A percentile compares a stretch with the other conserved stretches of the same genome.
Evolutionary conservation across 1,140 invertebrate species (phyloP).

Genomic region (Drosophila miranda): DNA sequence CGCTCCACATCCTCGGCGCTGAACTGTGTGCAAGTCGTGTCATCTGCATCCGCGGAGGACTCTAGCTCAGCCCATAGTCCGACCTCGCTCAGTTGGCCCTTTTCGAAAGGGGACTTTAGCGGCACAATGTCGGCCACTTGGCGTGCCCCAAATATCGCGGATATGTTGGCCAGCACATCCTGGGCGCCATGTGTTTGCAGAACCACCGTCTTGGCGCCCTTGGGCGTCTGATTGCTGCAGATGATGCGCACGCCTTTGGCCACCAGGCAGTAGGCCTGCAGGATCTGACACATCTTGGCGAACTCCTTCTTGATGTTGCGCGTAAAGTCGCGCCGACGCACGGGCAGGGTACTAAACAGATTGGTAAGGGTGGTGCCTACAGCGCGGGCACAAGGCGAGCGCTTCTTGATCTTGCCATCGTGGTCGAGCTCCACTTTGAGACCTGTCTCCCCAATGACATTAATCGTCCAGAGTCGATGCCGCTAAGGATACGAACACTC

Average conservation of each 20-base stretch:
- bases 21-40: conserved; percentile 51
- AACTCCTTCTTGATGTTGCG: conserved; percentile 97
- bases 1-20: conserved; percentile 65
- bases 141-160: conserved; percentile 93
- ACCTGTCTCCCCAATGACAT: conserved; percentile 30
- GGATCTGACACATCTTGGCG: conserved; percentile 92
- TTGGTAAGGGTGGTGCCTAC: conserved; percentile 94
- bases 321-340: conserved; percentile 95
- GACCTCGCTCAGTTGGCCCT: conserved; percentile 44
- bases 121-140: conserved; percentile 87
- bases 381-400: conserved; percentile 88
- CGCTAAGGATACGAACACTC: conserved; percentile 5
- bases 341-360: conserved; percentile 95
- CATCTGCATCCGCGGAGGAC: conserved; percentile 38
- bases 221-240: too few species aligned
- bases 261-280: conserved; percentile 97
- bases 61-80: conserved; percentile 53
- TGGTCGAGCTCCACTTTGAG: conserved; percentile 89
- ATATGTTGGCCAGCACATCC: conserved; percentile 91
- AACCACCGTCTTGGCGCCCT: conserved; percentile 86
- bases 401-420: conserved; percentile 88
- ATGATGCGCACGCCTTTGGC: conserved; percentile 90
- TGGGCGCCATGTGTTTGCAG: conserved; percentile 89
- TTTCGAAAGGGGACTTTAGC: conserved; percentile 83
- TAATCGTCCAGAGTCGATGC: background rate